Evolutionary conservation across 2,888 invertebrate genomes (phyloP), one percentile per base, ranked within the genome.

Genomic region (Pantelozetes paolii): DNA sequence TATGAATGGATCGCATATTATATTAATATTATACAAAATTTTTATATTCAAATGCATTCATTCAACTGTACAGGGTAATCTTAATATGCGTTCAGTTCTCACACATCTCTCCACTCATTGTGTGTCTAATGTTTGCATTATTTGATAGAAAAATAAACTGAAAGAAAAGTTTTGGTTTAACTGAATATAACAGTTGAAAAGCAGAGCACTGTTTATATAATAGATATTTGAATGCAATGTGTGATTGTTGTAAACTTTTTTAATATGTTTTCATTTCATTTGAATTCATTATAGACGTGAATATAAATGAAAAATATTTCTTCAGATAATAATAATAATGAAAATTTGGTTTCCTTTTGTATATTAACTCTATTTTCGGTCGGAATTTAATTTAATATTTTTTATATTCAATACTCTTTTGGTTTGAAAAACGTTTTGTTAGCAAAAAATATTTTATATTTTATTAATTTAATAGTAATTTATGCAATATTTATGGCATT

Each of bases 191-290:
- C 6, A 13, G 6, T 32, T 32, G 1, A 26, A 54, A 54, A 13
- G 54, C 26, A 23, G 20, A 26, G 26, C 26, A 36, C 50, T 54
- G 5, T 54, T 9, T 6, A 26, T 11, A 54, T 26, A 54, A 54
- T 13, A 26, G 26, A 54, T 1, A 26, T 3, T 59, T 28, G 15
- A 62, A n/a, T 20, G 20, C 67, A 67, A 40, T 40, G 42, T 20
- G 36, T 40, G 40, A 8, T 32, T 67, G 8, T 9, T 67, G 40
- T 67, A 67, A 67, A 67, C 67, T 67, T 67, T 67, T 62, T 67
- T 67, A 67, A 67, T 67, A 67, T 67, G 67, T 67, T 67, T 67
- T 67, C 67, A 67, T 67, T 59, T 59, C 30, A 59, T 59, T 67
- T 67, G 67, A 32, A 67, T 67, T 40, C n/a, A 62, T 54, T 62